Evolutionary conservation across 2,797 vertebrate species (phyloP), one percentile per base, ranked within the genome.

Genomic region (Spea hammondii): DNA sequence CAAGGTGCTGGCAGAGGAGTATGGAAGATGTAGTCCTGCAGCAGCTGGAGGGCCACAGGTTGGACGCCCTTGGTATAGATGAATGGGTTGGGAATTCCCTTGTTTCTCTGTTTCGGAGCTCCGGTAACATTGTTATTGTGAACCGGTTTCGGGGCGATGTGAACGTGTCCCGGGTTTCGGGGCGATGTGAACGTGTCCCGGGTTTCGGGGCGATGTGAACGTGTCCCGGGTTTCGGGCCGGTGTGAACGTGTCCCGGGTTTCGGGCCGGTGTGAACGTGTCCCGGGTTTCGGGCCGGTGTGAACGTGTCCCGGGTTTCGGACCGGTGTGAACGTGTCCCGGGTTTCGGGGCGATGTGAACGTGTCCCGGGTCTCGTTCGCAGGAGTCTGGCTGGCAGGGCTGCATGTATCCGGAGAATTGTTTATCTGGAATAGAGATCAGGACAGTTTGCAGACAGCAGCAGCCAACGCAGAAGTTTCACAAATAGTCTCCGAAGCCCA

Each of bases 351-450:
- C 10, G 6, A 51, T 51, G 90, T 88, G 45, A 5, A 48, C 5
- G 12, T 67, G 46, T n/a, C 60, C 12, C 6, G 12, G 6, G 66
- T n/a, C 83, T 77, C 4, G 75, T 83, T 45, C 4, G 47, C 83
- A 99, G 98, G 95, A 78, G 86, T 90, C 78, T 99, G 96, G 96
- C 87, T 99, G 62, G 93, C 90, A 84, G 96, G 97, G 45, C 57
- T 98, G 46, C 87, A 97, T 82, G 57, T 83, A 71, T 92, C 95
- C n/a, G 97, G 97, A 77, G 94, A 97, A 10, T 80, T 99, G 0
- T 98, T 99, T 86, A 90, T 99, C 77, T 99, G 98, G 97, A 95
- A 95, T 91, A 96, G 92, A 85, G 97, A 99, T 85, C 91, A 88
- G 67, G 94, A 98, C 83, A 89, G 83, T 77, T 84, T 98, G 77